These are phyloP conservation scores for Conchocele bisecta DNA, from an alignment of 2,888 invertebrate species.

Conservation along the genomic window DNA sequence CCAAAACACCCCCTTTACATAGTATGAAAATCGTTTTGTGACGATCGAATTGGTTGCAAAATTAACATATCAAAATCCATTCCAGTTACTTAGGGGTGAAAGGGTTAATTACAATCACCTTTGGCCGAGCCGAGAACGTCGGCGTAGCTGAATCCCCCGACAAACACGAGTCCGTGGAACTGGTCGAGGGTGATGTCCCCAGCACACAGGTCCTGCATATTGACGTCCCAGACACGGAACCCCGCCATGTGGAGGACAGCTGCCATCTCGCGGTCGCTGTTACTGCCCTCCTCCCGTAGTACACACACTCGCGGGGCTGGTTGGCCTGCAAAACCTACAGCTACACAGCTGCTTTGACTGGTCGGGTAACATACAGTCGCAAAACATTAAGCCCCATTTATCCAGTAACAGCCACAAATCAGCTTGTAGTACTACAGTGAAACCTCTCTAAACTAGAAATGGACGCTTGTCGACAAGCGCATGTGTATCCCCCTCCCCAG, in stretches of 20 bases:
- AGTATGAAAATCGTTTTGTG: too few relatives aligned
- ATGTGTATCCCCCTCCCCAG: too few relatives aligned
- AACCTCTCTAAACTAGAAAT: too few relatives aligned
- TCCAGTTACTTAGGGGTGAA: not conserved
- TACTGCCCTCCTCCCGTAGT: constrained; percentile 97
- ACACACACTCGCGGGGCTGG: constrained; percentile 90
- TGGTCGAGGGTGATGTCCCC: constrained; percentile 89
- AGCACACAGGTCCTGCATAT: constrained; percentile 94
- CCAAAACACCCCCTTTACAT: too few relatives aligned
- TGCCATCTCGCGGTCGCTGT: constrained; percentile 98
- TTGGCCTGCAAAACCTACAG: constrained; percentile 55
- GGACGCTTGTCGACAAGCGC: too few relatives aligned
- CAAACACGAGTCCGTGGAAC: constrained; percentile 96
- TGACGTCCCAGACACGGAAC: constrained; percentile 94
- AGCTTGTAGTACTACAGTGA: too few relatives aligned
- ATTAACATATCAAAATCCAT: not conserved
- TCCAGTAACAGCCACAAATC: too few relatives aligned
- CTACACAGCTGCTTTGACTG: too few relatives aligned
- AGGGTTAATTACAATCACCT: constrained; percentile 76
- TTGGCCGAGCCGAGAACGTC: constrained; percentile 99
- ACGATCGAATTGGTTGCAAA: too few relatives aligned
- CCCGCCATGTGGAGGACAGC: constrained; percentile 94
- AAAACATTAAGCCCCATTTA: too few relatives aligned
- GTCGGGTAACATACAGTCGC: too few relatives aligned
- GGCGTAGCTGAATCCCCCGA: constrained; percentile 99